These are phyloP conservation scores for Arnoldichthys spilopterus DNA, from an alignment of 2,797 vertebrate species.

Conservation along the genomic window DNA sequence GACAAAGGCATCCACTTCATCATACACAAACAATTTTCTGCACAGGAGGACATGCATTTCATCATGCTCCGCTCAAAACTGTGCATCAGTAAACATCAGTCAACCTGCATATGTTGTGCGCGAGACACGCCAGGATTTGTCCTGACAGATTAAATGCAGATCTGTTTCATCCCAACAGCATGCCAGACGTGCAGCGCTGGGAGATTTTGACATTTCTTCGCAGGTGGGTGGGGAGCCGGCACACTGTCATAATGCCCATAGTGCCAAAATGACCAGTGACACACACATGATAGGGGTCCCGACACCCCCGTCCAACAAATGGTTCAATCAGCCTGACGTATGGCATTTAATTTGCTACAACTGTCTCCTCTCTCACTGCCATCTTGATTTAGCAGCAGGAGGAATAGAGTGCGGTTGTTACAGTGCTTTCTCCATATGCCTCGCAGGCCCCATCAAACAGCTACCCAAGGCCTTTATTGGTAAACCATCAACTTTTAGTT, in stretches of 20 bases:
- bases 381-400: slow-evolving; percentile 61
- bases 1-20: slow-evolving; percentile 41
- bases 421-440: slow-evolving; percentile 74
- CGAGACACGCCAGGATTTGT: slow-evolving; percentile 19
- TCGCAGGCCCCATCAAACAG: slow-evolving; percentile 72
- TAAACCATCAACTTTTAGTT: slow-evolving; percentile 81
- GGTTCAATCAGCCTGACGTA: slow-evolving; percentile 49
- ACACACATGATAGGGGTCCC: slow-evolving; percentile 40
- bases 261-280: slow-evolving; percentile 40
- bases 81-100: slow-evolving; percentile 36
- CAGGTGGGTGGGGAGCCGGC: slow-evolving; percentile 35
- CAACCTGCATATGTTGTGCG: slow-evolving; percentile 27
- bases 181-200: background rate
- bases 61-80: slow-evolving; percentile 25
- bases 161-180: slow-evolving; percentile 21
- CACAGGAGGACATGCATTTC: slow-evolving; percentile 31
- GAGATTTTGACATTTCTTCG: slow-evolving; percentile 22
- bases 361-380: slow-evolving; percentile 43
- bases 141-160: slow-evolving; percentile 39
- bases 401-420: slow-evolving; percentile 62
- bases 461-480: slow-evolving; percentile 79
- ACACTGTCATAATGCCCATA: background rate
- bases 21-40: slow-evolving; percentile 37
- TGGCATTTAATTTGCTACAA: slow-evolving; percentile 52
- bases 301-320: slow-evolving; percentile 43